These are phyloP conservation scores for Pegoplata infirma DNA, from an alignment of 2,888 invertebrate genomes.

Conservation along the genomic window DNA sequence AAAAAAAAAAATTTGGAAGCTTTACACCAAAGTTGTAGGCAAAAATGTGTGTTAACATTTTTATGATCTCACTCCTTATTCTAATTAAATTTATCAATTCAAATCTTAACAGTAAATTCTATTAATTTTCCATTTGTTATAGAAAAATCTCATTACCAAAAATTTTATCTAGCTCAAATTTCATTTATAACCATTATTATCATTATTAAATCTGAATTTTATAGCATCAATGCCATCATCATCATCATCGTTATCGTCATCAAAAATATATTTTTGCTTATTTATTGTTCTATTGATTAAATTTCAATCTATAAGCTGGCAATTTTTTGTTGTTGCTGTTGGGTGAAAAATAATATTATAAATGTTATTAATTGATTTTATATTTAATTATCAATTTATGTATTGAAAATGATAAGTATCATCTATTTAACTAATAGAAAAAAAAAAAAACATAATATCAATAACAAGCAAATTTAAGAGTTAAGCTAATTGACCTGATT, in stretches of 20 bases:
- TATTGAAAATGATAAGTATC: neutral
- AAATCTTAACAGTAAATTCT: too few relatives aligned
- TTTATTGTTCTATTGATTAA: neutral
- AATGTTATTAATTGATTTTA: neutral
- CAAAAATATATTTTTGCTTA: too few relatives aligned
- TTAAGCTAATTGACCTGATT: slow-evolving; percentile 18
- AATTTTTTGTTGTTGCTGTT: neutral
- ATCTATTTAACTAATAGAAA: neutral
- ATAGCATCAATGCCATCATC: neutral
- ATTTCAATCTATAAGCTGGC: neutral
- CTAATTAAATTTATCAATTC: too few relatives aligned
- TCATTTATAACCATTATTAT: neutral
- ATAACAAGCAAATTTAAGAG: neutral
- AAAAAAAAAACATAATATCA: too few relatives aligned
- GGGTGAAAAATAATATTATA: neutral
- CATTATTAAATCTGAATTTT: neutral
- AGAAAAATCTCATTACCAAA: neutral
- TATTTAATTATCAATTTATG: neutral
- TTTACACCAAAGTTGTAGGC: too few relatives aligned
- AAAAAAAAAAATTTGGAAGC: too few relatives aligned
- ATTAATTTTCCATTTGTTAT: too few relatives aligned
- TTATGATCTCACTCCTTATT: too few relatives aligned
- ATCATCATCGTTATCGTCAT: neutral
- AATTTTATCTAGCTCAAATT: neutral
- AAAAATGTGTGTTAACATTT: too few relatives aligned